Percentiles rank a stretch among this genome's conserved stretches.
Evolutionary conservation across 2,888 invertebrate species (phyloP).

Genomic region (Hydriomena furcata): DNA sequence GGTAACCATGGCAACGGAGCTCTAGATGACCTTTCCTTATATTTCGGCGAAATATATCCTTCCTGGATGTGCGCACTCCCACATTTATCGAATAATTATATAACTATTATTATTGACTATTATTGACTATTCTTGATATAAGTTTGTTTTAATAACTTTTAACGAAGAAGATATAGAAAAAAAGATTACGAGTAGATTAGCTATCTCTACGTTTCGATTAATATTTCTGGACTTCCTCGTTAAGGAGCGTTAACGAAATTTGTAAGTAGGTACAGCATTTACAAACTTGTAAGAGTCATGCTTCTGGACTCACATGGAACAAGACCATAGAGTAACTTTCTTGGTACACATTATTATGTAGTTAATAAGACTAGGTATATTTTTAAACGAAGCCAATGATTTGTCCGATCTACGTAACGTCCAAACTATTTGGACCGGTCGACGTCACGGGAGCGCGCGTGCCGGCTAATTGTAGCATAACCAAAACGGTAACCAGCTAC

Average conservation of each 20-base stretch:
- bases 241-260: too few species aligned
- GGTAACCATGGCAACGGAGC: constrained; percentile 61
- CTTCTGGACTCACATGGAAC: too few species aligned
- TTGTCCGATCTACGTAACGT: constrained; percentile 70
- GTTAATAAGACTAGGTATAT: constrained; percentile 63
- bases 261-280: too few species aligned
- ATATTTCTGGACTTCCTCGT: too few species aligned
- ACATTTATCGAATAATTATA: neutral
- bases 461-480: constrained; percentile 75
- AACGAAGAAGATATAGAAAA: too few species aligned
- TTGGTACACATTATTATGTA: constrained; percentile 53
- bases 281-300: too few species aligned
- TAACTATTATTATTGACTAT: too few species aligned
- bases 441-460: constrained; percentile 77
- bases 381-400: constrained; percentile 68
- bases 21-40: constrained; percentile 57
- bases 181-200: too few species aligned
- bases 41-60: constrained; percentile 35
- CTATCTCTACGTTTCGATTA: too few species aligned
- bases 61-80: constrained; percentile 12
- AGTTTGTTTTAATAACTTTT: too few species aligned
- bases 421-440: constrained; percentile 63
- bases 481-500: constrained; percentile 70
- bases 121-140: too few species aligned
- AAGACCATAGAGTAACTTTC: constrained; percentile 44